phyloP scores from a whole-genome alignment of 1,140 invertebrate species.

The Temnothorax curvispinosus region DNA sequence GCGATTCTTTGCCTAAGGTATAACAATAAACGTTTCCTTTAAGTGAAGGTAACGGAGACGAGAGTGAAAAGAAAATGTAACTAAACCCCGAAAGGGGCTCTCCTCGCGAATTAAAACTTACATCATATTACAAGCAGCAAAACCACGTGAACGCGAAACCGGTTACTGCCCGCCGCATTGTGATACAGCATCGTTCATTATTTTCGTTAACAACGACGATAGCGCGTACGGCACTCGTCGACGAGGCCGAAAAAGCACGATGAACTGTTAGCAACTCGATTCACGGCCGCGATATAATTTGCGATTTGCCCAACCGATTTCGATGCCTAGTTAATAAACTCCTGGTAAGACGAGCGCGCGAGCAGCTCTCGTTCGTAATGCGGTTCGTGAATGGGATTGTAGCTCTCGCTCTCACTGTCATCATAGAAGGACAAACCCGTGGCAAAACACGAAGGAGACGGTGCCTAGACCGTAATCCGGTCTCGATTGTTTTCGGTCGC shows the following conservation, averaged over 20 bases:
- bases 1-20: not conserved
- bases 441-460: not conserved
- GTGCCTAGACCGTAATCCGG: not conserved
- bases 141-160: slow-evolving; percentile 9
- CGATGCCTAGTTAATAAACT: not conserved
- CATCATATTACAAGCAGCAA: not conserved
- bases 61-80: not conserved
- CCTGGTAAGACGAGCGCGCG: too few species aligned
- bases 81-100: not conserved
- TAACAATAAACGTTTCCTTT: not conserved
- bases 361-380: not conserved
- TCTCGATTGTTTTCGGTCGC: not conserved
- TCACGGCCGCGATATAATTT: not conserved
- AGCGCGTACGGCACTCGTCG: not conserved
- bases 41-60: not conserved
- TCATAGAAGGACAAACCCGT: slow-evolving; percentile 16
- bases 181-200: slow-evolving; percentile 30
- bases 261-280: not conserved
- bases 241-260: not conserved
- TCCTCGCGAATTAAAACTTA: not conserved
- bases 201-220: not conserved
- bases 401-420: slow-evolving; percentile 6
- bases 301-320: not conserved
- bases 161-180: not conserved
- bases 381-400: slow-evolving; percentile 7